Evolutionary conservation across 1,140 invertebrate species (phyloP), one percentile per base, ranked within the genome.

Genomic region (Daktulosphaira vitifoliae): DNA sequence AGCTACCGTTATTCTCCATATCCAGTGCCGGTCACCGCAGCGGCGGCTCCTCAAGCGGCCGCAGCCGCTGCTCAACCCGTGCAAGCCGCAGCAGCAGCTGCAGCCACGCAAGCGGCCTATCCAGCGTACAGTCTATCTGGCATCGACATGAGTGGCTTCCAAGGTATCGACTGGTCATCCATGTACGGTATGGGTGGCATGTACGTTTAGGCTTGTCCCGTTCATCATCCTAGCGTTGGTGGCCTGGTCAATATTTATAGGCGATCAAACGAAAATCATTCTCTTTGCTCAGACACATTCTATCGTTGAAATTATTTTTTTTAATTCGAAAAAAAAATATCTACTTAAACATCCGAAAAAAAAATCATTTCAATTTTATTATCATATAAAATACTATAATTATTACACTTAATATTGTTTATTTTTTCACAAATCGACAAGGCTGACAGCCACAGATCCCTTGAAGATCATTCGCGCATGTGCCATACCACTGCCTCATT

Each of bases 161-260:
- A 91, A 75, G 87, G 88, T 46, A 86, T 91, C 68, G 89, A 91
- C 76, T 91, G 89, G 89, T 82, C 85, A 69, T 85, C 86, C 70
- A 88, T 91, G 86, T 91, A 91, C 75, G 88, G 88, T 69, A 87
- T 90, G 80, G 88, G 88, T 72, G 88, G 87, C 72, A 90, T 90
- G 88, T 91, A 90, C 78, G 87, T 89, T 73, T 90, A 85, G 80
- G 42, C 46, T 11, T 22, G 42, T 38, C 38, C 11, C 44, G 42
- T 44, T 20, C 46, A 18, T n/a, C n/a, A 44, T 44, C 53, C 33
- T 38, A 15, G n/a, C n/a, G n/a, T n/a, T 54, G 52, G 37, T 59
- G 39, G 54, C 18, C 54, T 42, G 54, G 54, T 59, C 54, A 59
- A 59, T 59, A 42, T 59, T 38, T 42, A 42, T 44, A 25, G 33